These are phyloP conservation scores for Cynaeus angustus DNA, from an alignment of 2,888 invertebrate species.

Conservation along the genomic window DNA sequence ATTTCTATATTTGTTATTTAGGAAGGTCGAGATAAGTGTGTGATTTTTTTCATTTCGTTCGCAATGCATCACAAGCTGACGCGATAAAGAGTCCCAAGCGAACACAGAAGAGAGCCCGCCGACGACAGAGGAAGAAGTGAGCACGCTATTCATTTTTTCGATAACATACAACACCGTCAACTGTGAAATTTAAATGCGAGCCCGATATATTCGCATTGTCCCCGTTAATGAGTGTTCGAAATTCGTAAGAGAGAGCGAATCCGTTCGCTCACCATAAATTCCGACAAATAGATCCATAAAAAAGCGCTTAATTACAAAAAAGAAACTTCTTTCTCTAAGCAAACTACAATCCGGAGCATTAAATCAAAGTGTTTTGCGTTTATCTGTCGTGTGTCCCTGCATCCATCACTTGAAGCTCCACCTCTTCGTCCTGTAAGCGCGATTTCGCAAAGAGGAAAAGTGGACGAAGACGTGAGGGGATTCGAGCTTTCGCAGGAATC, in stretches of 20 bases:
- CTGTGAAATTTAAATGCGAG: conserved; percentile 57
- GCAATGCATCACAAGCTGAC: conserved; percentile 61
- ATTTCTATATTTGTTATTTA: conserved; percentile 64
- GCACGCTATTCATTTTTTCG: conserved; percentile 57
- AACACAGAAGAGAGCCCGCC: conserved; percentile 50
- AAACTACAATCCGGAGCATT: conserved; percentile 70
- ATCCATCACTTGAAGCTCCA: conserved; percentile 70
- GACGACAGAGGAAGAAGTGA: conserved; percentile 53
- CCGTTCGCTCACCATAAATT: conserved; percentile 62
- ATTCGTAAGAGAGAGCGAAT: conserved; percentile 27
- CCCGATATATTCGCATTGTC: conserved; percentile 56
- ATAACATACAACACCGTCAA: conserved; percentile 58
- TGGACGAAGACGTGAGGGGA: not conserved
- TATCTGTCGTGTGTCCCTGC: conserved; percentile 71
- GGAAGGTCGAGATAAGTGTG: conserved; percentile 61
- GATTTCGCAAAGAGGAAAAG: conserved; percentile 27
- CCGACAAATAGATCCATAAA: conserved; percentile 63
- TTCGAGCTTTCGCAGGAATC: conserved; percentile 47
- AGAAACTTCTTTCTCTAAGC: conserved; percentile 70
- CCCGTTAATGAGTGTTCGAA: not conserved
- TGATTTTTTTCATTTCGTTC: conserved; percentile 61
- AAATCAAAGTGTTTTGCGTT: conserved; percentile 73
- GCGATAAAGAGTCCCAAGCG: conserved; percentile 60
- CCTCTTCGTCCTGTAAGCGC: conserved; percentile 59
- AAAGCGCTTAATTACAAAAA: conserved; percentile 70